Conservation (phyloP, 30 jellyfish, hydroid and myxozoan species). For the Aurelia coerulea region DNA sequence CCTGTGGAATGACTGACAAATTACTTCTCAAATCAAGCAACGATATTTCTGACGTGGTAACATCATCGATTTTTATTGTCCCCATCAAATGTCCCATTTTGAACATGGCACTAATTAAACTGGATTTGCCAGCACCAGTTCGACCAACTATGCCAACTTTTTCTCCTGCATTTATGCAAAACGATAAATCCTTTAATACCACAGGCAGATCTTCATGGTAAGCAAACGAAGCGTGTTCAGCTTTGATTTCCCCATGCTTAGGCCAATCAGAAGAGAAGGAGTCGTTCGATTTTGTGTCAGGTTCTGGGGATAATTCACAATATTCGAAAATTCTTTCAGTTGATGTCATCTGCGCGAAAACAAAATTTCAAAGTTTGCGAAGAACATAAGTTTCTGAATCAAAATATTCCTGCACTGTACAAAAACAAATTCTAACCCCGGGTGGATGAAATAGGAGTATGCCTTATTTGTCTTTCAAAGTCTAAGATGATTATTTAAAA, state of each 20-base stretch:
- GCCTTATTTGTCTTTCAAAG: too few relatives aligned
- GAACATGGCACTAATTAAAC: slow-evolving; percentile 75
- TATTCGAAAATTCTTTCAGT: slow-evolving; percentile 86
- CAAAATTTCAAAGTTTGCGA: neutral
- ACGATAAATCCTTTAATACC: slow-evolving; percentile 51
- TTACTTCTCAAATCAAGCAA: slow-evolving; percentile 60
- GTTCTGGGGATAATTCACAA: slow-evolving; percentile 77
- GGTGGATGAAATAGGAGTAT: too few relatives aligned
- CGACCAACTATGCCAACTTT: slow-evolving; percentile 93
- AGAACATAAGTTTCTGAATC: too few relatives aligned
- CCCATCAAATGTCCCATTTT: slow-evolving; percentile 78
- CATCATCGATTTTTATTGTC: slow-evolving; percentile 73
- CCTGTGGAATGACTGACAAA: slow-evolving; percentile 97
- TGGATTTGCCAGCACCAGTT: slow-evolving; percentile 96
- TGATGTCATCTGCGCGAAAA: slow-evolving; percentile 82
- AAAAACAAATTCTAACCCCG: too few relatives aligned
- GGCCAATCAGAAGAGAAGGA: slow-evolving; percentile 74
- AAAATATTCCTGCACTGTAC: too few relatives aligned
- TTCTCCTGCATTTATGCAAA: slow-evolving; percentile 30
- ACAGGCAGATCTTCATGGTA: slow-evolving; percentile 75
- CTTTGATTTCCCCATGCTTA: slow-evolving; percentile 66
- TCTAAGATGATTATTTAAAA: too few relatives aligned
- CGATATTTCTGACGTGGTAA: slow-evolving; percentile 49
- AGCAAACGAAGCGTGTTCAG: slow-evolving; percentile 82
- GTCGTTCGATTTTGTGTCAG: slow-evolving; percentile 27